Conservation (phyloP, 2,888 invertebrate species). For the Thecocarcelia acutangulata region DNA sequence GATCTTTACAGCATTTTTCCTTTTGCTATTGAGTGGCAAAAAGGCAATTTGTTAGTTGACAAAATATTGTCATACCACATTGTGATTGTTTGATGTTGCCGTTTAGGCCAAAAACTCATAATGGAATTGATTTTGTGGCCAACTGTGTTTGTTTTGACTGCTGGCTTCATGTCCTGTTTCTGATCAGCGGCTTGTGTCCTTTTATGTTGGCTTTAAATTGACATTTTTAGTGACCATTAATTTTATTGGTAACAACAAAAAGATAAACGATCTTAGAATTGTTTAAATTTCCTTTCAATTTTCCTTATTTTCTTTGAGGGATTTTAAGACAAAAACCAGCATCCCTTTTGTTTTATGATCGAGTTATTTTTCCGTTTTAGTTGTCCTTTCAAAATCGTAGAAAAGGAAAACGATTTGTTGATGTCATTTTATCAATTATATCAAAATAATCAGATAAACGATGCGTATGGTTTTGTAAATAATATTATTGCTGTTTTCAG, state of each 20-base stretch:
- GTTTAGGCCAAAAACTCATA: constrained; percentile 25
- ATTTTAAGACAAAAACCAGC: no score
- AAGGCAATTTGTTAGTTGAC: constrained; percentile 71
- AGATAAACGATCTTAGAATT: no score
- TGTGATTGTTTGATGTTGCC: constrained; percentile 52
- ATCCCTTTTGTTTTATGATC: no score
- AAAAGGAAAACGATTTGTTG: no score
- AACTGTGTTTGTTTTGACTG: constrained; percentile 68
- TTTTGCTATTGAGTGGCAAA: constrained; percentile 58
- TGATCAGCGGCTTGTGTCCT: constrained; percentile 48
- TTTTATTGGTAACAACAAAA: constrained; percentile 34
- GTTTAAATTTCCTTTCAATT: no score
- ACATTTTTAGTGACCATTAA: constrained; percentile 57
- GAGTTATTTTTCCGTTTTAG: no score
- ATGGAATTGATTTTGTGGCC: constrained; percentile 46
- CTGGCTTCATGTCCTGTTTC: constrained; percentile 35
- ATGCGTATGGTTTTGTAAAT: no score
- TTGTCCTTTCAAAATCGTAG: no score
- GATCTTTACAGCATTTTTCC: constrained; percentile 10
- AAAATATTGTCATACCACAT: constrained; percentile 68
- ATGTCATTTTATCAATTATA: no score
- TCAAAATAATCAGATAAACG: no score
- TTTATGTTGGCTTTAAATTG: constrained; percentile 55
- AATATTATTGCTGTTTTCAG: no score
- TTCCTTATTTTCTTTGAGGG: no score